Evolutionary conservation across 2,113 vertebrate species (phyloP).

Genomic region (Coracopsis vasa): DNA sequence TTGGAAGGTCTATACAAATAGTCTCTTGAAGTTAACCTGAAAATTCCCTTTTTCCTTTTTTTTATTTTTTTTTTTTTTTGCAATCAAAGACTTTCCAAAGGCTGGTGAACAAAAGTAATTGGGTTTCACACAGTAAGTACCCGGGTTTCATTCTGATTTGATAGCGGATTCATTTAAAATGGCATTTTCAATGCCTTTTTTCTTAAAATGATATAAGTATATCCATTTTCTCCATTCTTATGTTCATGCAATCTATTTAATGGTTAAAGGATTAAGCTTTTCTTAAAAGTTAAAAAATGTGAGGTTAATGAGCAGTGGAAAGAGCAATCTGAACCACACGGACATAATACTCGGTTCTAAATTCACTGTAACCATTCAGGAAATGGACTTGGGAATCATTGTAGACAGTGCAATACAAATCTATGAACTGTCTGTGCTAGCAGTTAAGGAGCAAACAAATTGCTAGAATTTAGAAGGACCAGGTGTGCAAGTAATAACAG

Average conservation of each 20-base stretch:
- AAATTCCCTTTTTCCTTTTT: not conserved
- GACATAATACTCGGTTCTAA: not conserved
- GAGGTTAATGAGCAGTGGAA: not conserved
- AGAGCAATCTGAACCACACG: not conserved
- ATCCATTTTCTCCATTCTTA: not conserved
- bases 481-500: not conserved
- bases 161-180: not conserved
- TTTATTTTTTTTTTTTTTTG: not conserved
- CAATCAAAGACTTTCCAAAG: not conserved
- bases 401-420: not conserved
- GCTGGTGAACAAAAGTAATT: slow-evolving; percentile 2
- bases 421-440: not conserved
- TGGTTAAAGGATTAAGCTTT: not conserved
- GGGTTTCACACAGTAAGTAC: not conserved
- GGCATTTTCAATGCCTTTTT: not conserved
- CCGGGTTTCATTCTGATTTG: slow-evolving; percentile 1
- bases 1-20: not conserved
- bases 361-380: slow-evolving; percentile 4
- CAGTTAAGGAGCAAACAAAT: slow-evolving; percentile 6
- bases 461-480: not conserved
- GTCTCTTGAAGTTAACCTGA: not conserved
- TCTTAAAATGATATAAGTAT: not conserved
- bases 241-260: not conserved
- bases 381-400: slow-evolving; percentile 1
- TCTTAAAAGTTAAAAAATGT: not conserved